These are phyloP conservation scores for Oreochromis spilurus DNA, from an alignment of 2,113 vertebrate species.

Conservation along the genomic window DNA sequence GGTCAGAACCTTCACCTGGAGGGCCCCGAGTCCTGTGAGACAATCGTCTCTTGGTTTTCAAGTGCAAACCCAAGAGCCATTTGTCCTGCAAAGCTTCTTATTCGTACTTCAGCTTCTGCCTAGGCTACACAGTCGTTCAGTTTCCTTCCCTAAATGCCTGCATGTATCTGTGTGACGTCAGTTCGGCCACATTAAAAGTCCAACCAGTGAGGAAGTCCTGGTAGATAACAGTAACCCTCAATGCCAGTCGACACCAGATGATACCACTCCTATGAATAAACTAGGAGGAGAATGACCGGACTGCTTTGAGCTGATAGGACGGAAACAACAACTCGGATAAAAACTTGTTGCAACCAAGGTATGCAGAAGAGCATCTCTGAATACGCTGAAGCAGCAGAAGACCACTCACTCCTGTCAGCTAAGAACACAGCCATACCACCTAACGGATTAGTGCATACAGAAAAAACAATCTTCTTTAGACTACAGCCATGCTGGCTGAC, in stretches of 20 bases:
- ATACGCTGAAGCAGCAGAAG: too few relatives aligned
- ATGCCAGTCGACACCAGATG: neutral
- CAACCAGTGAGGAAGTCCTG: neutral
- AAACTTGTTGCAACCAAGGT: too few relatives aligned
- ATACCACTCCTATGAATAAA: neutral
- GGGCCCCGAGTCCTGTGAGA: neutral
- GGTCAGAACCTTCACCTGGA: neutral
- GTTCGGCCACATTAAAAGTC: neutral
- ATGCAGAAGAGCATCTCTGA: too few relatives aligned
- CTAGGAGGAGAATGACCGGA: too few relatives aligned
- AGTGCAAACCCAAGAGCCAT: neutral
- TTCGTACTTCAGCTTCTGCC: neutral
- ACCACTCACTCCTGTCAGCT: too few relatives aligned
- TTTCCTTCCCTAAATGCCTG: neutral
- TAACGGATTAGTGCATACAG: neutral
- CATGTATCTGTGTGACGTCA: neutral
- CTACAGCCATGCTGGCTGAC: neutral
- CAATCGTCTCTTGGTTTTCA: neutral
- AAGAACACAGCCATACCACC: neutral
- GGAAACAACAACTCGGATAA: too few relatives aligned
- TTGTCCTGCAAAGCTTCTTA: neutral
- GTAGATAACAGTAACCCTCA: neutral
- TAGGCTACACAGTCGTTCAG: neutral
- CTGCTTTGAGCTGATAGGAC: too few relatives aligned
- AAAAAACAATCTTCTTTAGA: neutral